Evolutionary conservation across 2,797 vertebrate genomes (phyloP), one percentile per base, ranked within the genome.

Genomic region (Aldrovandia affinis): DNA sequence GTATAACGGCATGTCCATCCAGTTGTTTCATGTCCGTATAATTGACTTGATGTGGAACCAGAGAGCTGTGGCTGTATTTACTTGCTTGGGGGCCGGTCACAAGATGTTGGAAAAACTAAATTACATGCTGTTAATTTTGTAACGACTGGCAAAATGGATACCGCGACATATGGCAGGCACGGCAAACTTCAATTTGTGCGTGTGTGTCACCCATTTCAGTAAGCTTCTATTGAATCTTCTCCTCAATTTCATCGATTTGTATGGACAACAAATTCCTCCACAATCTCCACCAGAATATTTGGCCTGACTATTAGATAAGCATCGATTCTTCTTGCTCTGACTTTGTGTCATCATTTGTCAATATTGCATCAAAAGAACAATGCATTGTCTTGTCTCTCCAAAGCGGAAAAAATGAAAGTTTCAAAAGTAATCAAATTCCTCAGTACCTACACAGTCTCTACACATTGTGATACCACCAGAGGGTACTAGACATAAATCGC

Each of bases 341-440:
- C 44, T 30, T 78, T n/a, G 30, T 50, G 20, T 78, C 28, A 42
- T 50, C 77, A 52, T 78, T 78, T 52, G 77, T 78, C 44, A 78
- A 78, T 42, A 50, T 78, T 78, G 52, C 77, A 78, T 78, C 70
- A 75, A 42, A 75, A 75, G 70, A 75, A 42, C 70, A 44, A 75
- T 30, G 36, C 65, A 25, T 44, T 25, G 70, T 75, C 77, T 78
- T n/a, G 75, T 39, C 22, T 42, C 68, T 44, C 39, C 1, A 47
- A 44, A 25, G 7, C 14, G 14, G 10, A 30, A 30, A 78, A 78
- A 78, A 12, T 18, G 22, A 50, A 78, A 78, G 44, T 78, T 28
- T 52, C 2, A 9, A 52, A 50, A 78, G 77, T 52, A 28, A 14
- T 15, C 14, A 9, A 25, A 25, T 50, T 52, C 52, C 4, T 78